These are phyloP conservation scores for Mormyrus hasselquistii DNA, from an alignment of 2,797 vertebrate genomes.

Conservation along the genomic window DNA sequence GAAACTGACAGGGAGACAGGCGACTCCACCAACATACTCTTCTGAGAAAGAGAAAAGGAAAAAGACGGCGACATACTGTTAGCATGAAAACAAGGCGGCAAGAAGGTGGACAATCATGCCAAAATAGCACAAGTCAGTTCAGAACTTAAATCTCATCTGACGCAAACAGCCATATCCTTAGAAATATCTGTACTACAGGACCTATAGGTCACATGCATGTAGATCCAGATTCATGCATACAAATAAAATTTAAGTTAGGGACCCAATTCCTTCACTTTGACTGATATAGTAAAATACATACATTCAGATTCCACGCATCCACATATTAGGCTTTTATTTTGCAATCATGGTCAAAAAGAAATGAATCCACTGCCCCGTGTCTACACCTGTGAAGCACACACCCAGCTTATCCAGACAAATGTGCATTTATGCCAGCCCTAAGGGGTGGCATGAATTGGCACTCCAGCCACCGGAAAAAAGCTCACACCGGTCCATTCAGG, in stretches of 20 bases:
- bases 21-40: constrained; percentile 67
- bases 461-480: not conserved
- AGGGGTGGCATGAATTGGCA: not conserved
- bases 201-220: not conserved
- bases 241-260: not conserved
- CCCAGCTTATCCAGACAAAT: not conserved
- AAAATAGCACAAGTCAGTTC: not conserved
- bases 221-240: not conserved
- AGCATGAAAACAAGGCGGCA: not conserved
- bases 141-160: constrained; percentile 12
- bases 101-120: not conserved
- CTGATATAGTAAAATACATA: not conserved
- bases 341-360: not conserved
- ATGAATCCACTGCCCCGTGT: not conserved
- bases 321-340: not conserved
- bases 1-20: constrained; percentile 51
- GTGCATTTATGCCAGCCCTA: not conserved
- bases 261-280: not conserved
- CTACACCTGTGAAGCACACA: not conserved
- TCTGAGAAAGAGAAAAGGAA: constrained; percentile 28
- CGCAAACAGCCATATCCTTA: not conserved
- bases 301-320: not conserved
- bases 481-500: too few species aligned
- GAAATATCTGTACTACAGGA: not conserved
- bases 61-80: not conserved